These are phyloP conservation scores for Mobula birostris DNA, from an alignment of 2,113 vertebrate species.

Conservation along the genomic window DNA sequence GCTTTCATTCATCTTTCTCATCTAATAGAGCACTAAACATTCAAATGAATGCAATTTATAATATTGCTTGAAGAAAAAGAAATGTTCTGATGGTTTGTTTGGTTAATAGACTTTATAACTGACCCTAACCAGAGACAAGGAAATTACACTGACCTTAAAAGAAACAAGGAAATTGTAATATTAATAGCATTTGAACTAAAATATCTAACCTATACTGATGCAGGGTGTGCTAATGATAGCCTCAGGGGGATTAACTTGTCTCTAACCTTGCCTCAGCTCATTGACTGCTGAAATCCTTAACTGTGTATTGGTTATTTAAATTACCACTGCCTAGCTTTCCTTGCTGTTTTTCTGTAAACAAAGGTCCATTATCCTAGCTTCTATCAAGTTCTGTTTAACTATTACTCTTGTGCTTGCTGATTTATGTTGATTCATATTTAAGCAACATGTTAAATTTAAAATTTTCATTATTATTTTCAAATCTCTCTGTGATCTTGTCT, in stretches of 20 bases:
- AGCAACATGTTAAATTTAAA: too few relatives aligned
- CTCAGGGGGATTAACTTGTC: neutral
- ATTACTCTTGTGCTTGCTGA: too few relatives aligned
- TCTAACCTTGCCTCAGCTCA: too few relatives aligned
- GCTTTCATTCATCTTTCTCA: neutral
- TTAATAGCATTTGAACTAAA: neutral
- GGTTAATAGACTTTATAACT: neutral
- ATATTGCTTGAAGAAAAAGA: neutral
- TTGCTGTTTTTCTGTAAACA: too few relatives aligned
- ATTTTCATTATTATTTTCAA: too few relatives aligned
- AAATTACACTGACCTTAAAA: neutral
- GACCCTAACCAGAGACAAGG: neutral
- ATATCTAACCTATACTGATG: neutral
- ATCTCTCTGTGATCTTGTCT: too few relatives aligned
- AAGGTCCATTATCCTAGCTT: too few relatives aligned
- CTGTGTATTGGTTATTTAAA: too few relatives aligned
- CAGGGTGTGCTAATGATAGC: neutral
- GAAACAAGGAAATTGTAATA: neutral
- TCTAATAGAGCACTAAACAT: neutral
- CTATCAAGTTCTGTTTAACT: too few relatives aligned
- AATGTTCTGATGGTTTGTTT: neutral
- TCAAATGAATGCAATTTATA: neutral
- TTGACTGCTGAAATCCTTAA: too few relatives aligned
- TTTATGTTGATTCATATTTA: too few relatives aligned
- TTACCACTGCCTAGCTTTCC: too few relatives aligned